These are phyloP conservation scores for Carapus acus DNA, from an alignment of 2,797 vertebrate species.

Conservation along the genomic window DNA sequence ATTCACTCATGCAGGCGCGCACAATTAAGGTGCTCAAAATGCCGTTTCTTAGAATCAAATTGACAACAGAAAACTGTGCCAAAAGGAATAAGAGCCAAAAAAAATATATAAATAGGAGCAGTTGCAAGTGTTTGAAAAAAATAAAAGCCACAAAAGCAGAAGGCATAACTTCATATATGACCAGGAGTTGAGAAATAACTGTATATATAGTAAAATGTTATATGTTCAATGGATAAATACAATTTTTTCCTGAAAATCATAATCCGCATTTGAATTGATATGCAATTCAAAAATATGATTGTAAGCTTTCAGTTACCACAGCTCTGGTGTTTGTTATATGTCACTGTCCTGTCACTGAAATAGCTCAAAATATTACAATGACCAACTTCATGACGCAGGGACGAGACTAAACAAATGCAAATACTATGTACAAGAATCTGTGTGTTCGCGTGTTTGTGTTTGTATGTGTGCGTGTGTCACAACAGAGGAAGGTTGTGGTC, in stretches of 20 bases:
- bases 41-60: slow-evolving; percentile 42
- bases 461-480: not conserved
- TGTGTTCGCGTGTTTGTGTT: not conserved
- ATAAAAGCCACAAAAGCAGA: slow-evolving; percentile 47
- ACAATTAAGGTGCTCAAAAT: slow-evolving; percentile 23
- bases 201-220: too few relatives aligned
- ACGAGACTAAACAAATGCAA: slow-evolving; percentile 28
- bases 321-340: not conserved
- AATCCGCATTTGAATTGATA: not conserved
- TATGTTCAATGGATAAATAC: slow-evolving; percentile 34
- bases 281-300: slow-evolving; percentile 1
- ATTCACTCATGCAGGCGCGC: slow-evolving; percentile 69
- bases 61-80: slow-evolving; percentile 34
- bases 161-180: slow-evolving; percentile 36
- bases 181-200: too few relatives aligned
- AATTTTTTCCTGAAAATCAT: slow-evolving; percentile 21
- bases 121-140: slow-evolving; percentile 31
- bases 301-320: slow-evolving; percentile 7
- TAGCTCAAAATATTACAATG: slow-evolving; percentile 22
- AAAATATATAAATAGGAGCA: slow-evolving; percentile 33
- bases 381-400: slow-evolving; percentile 38
- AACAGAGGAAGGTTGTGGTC: slow-evolving; percentile 30
- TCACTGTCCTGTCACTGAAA: slow-evolving; percentile 4
- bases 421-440: slow-evolving; percentile 12
- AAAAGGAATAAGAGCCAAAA: slow-evolving; percentile 26